phyloP scores from a whole-genome alignment of 2,113 vertebrate genomes.

The Glaucidium brasilianum region DNA sequence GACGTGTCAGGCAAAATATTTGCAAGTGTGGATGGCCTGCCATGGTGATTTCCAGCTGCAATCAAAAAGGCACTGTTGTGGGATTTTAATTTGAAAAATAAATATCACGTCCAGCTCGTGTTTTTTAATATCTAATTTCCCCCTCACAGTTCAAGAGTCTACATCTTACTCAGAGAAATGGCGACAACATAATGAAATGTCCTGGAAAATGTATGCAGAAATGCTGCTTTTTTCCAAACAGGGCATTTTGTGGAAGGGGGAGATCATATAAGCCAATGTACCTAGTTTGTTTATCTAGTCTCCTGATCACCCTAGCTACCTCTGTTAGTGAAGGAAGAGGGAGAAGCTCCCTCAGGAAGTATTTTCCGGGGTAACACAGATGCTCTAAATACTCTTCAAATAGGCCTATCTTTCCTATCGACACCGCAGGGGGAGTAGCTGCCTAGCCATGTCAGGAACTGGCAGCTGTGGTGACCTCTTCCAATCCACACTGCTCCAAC shows the following conservation, averaged over 20 bases:
- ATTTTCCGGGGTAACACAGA: neutral
- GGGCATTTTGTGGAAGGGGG: neutral
- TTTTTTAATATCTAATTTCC: neutral
- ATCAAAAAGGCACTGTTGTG: neutral
- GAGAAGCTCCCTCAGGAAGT: neutral
- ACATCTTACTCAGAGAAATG: neutral
- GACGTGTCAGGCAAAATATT: neutral
- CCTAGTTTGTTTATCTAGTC: neutral
- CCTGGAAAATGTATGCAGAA: neutral
- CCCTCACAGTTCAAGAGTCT: neutral
- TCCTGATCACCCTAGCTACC: neutral
- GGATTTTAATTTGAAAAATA: neutral
- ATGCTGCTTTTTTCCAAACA: neutral
- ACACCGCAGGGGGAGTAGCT: neutral
- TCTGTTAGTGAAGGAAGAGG: neutral
- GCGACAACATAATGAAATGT: fast-evolving
- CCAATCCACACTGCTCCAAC: neutral
- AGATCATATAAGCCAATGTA: neutral
- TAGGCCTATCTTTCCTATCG: neutral
- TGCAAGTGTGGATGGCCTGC: neutral
- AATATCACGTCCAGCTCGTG: fast-evolving
- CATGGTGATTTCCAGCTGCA: neutral
- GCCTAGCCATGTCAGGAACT: neutral
- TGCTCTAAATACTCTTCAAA: slow-evolving; percentile 51
- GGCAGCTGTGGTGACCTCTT: neutral